Percentiles rank a stretch among this genome's conserved stretches.
Evolutionary conservation across 2,797 vertebrate genomes (phyloP).

Genomic region (Channallabes apus): DNA sequence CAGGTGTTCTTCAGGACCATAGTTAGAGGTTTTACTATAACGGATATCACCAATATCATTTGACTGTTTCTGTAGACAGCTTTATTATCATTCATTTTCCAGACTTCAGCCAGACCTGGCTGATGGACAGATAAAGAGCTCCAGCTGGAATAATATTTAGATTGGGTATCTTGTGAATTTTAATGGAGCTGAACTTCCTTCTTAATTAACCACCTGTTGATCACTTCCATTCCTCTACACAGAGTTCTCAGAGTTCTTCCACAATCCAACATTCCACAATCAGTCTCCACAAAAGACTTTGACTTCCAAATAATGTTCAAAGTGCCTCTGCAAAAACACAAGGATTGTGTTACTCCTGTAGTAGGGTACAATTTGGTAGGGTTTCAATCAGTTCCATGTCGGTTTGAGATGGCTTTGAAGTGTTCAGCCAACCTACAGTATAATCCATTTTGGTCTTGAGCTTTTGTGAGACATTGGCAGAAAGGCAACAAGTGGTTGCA

Average conservation of each 20-base stretch:
- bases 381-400: not conserved
- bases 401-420: not conserved
- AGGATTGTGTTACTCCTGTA: not conserved
- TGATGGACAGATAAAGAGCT: not conserved
- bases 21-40: not conserved
- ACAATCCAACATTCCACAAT: not conserved
- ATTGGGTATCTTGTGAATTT: slow-evolving; percentile 2
- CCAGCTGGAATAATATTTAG: not conserved
- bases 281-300: not conserved
- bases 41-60: not conserved
- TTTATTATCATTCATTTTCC: not conserved
- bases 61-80: not conserved
- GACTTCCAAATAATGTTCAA: not conserved
- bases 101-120: not conserved
- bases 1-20: not conserved
- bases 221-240: not conserved
- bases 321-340: not conserved
- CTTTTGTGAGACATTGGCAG: not conserved
- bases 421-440: not conserved
- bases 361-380: not conserved
- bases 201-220: not conserved
- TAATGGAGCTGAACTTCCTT: not conserved
- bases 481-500: not conserved
- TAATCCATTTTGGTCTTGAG: not conserved
- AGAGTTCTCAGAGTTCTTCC: not conserved